A percentile compares a stretch with the other conserved stretches of the same genome.
These are phyloP conservation scores for Crossaster papposus DNA, from an alignment of 53 echinoderm and acorn worm genomes.

Conservation along the genomic window DNA sequence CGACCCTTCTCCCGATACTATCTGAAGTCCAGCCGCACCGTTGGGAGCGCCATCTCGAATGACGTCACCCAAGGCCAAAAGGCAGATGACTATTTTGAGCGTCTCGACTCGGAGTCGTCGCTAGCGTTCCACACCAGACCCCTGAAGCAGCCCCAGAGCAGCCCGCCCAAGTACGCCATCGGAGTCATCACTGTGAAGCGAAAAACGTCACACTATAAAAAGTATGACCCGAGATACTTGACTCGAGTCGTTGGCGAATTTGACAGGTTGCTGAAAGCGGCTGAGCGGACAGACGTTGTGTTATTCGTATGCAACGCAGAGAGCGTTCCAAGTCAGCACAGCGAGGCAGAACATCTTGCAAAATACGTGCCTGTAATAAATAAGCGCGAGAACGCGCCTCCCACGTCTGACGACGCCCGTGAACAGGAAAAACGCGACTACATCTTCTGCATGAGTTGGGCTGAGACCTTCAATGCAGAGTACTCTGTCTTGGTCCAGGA, in stretches of 20 bases:
- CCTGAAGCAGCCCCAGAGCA: neutral
- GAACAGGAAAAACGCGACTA: conserved; percentile 65
- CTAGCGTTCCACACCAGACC: conserved; percentile 27
- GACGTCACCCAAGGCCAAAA: conserved; percentile 18
- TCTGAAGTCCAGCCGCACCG: conserved; percentile 33
- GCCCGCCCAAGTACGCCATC: conserved; percentile 36
- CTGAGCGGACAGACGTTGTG: conserved; percentile 37
- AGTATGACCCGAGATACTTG: conserved; percentile 56
- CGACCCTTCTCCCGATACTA: conserved; percentile 57
- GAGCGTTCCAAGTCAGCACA: conserved; percentile 35
- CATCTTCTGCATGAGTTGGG: conserved; percentile 48
- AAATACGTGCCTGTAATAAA: conserved; percentile 41
- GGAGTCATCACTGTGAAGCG: conserved; percentile 56
- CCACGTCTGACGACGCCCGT: neutral
- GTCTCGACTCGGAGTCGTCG: neutral
- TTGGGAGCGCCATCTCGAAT: conserved; percentile 26
- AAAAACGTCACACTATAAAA: neutral
- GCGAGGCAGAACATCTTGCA: conserved; percentile 22
- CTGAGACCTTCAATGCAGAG: conserved; percentile 39
- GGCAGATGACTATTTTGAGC: conserved; percentile 48
- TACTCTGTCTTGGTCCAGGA: conserved; percentile 63
- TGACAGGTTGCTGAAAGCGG: conserved; percentile 42
- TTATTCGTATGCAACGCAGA: conserved; percentile 62
- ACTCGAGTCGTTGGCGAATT: conserved; percentile 54
- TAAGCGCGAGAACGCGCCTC: neutral